Percentiles rank a stretch among this genome's conserved stretches.
Conservation (phyloP, 1,140 invertebrate genomes). For the Trichomalopsis sarcophagae region DNA sequence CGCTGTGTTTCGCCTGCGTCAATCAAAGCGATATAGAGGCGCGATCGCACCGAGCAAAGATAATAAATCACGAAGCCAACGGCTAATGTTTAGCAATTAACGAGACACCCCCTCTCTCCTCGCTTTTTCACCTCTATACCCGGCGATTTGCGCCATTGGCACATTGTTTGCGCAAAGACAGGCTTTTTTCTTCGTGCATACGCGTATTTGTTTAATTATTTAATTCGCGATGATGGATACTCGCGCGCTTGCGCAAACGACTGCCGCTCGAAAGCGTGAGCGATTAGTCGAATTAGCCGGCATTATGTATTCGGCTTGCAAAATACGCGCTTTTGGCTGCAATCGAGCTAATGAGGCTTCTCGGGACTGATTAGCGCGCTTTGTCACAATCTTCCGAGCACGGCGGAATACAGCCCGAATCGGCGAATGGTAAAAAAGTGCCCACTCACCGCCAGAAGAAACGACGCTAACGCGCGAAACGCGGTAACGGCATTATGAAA, state of each 20-base stretch:
- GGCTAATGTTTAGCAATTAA: constrained; percentile 48
- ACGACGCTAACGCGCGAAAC: neutral
- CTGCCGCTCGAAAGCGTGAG: too few relatives aligned
- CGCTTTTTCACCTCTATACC: neutral
- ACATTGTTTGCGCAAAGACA: constrained; percentile 29
- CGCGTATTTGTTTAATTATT: neutral
- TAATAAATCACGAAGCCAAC: constrained; percentile 38
- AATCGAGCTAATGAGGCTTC: too few relatives aligned
- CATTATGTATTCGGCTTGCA: too few relatives aligned
- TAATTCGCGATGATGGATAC: neutral
- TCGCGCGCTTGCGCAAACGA: too few relatives aligned
- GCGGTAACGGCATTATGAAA: constrained; percentile 53
- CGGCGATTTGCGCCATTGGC: neutral
- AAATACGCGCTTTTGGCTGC: too few relatives aligned
- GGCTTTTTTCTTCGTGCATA: neutral
- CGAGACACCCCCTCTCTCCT: neutral
- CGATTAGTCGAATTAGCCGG: too few relatives aligned
- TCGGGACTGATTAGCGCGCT: too few relatives aligned
- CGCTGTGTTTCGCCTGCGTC: constrained; percentile 34
- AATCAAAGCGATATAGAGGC: constrained; percentile 38
- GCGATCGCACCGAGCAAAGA: constrained; percentile 12
- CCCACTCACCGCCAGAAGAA: neutral
- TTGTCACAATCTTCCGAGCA: too few relatives aligned
- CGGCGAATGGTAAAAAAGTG: too few relatives aligned
- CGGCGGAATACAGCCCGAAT: too few relatives aligned